Base-by-base conservation (phyloP, 2,888 invertebrate species). In the Uloborus plumipes region DNA sequence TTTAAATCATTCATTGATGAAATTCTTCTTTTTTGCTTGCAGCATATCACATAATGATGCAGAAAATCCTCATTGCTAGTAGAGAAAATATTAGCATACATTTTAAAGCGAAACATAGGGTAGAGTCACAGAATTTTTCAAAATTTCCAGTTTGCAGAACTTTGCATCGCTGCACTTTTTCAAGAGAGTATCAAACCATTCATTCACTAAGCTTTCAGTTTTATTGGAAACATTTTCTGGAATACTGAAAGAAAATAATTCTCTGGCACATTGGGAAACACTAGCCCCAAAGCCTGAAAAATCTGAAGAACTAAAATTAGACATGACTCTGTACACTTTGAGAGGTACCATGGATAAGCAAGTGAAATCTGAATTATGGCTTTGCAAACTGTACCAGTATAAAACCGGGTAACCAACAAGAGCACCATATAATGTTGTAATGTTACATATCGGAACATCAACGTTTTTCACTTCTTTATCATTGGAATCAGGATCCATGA, bases 271-370 rank as follows among this genome's bases (percentile, higher is more conserved):
- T 13, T 53, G 51, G n/a, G n/a, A 55, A 39, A 39, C 39, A 39
- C 39, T 39, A 11, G 39, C 39, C 11, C 39, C 39, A 39, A 11
- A 39, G 7, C 20, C 20, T 55, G 55, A 15, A 55, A 55, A 55
- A 55, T 18, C n/a, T 55, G 55, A 18, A 9, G 39, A 39, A 39
- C 39, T 39, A 39, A 39, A 39, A 39, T 47, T 15, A 11, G 61
- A 39, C 1, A 51, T 26, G 7, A 81, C 65, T 18, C 51, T 31
- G 22, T 81, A 70, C n/a, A 81, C 70, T 65, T 64, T 70, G 2
- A 81, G 20, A 14, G 81, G 81, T 22, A 81, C 51, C 81, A 75
- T 81, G 18, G 81, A 64, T 11, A 81, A 18, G 39, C 81, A 81
- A 11, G 53, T 22, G 16, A 71, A 71, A 50, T 75, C 74, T 16